Evolutionary conservation across 1,140 invertebrate species (phyloP).

Genomic region (Lordiphosa stackelbergi): DNA sequence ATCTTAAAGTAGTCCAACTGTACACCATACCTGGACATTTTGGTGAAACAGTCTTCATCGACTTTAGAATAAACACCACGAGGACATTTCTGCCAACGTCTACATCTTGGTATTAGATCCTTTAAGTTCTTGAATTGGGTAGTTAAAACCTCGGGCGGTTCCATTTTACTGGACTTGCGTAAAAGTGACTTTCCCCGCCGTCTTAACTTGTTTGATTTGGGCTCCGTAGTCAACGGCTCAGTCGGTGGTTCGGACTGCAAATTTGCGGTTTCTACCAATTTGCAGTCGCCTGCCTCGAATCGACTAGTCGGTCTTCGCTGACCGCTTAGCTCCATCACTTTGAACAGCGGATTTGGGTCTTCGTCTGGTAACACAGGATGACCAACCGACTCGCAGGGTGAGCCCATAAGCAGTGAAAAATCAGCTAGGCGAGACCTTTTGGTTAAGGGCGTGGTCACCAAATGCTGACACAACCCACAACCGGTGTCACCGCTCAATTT

Average conservation of each 20-base stretch:
- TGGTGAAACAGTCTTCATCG: not conserved
- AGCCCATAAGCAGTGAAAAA: conserved; percentile 1
- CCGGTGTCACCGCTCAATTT: not conserved
- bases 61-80: no score
- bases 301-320: not conserved
- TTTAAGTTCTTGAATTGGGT: not conserved
- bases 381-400: not conserved
- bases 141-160: no score
- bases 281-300: not conserved
- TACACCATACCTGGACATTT: not conserved
- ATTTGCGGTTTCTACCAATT: not conserved
- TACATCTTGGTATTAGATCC: conserved; percentile 18
- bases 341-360: not conserved
- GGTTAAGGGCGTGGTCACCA: not conserved
- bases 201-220: not conserved
- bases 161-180: not conserved
- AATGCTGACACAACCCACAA: conserved; percentile 1
- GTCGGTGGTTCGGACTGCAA: not conserved
- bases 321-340: conserved; percentile 10
- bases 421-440: not conserved
- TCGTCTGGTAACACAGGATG: not conserved
- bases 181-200: no score
- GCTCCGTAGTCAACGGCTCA: not conserved
- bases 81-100: conserved; percentile 1
- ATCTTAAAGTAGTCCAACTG: conserved; percentile 39